Base-by-base conservation (phyloP, 2,888 invertebrate species). In the Nemoura dubitans region DNA sequence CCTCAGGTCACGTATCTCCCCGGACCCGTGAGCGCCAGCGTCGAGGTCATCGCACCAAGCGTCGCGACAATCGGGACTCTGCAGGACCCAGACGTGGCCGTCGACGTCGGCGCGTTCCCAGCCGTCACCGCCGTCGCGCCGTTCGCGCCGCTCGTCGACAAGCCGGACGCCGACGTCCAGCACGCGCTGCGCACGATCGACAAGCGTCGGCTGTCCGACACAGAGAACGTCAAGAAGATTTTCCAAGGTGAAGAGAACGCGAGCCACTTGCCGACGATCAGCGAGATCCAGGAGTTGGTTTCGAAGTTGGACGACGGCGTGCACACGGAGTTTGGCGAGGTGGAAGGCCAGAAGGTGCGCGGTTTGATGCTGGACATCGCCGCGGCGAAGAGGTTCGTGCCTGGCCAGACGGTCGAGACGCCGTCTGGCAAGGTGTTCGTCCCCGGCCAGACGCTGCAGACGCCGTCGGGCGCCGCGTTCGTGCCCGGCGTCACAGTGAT, bases 371-470 rank as follows among this genome's bases (percentile, higher is more conserved):
- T 96, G 86, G 93, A 95, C 87, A 94, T 95, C 87, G 95, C 94
- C 89, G 95, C 95, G 0, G 93, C 93, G 89, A 90, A 89, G 89
- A 94, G 93, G 89, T 96, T 96, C 90, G 91, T 96, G 82, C 93
- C 95, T 0, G 96, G 96, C 0, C 95, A 96, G 91, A 94, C 95
- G 89, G 91, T 96, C 0, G 94, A 94, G 88, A 95, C 95, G 0
- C 95, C 95, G 83, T 93, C 93, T 87, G 96, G 96, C 0, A 93
- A 94, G 43, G 91, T 95, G 81, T 96, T 96, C 90, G 94, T 96
- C 21, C 96, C 96, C 0, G 96, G 96, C 2, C 96, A 96, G 91
- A 95, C 96, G 0, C 92, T 96, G 7, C 93, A 94, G 89, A 96
- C 95, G 1, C 94, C 95, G 83, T 92, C 92, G 87, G 96, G 96